Percentiles rank a stretch among this genome's conserved stretches.
Conservation (phyloP, 2,888 invertebrate genomes). For the Lomographa bimaculata region DNA sequence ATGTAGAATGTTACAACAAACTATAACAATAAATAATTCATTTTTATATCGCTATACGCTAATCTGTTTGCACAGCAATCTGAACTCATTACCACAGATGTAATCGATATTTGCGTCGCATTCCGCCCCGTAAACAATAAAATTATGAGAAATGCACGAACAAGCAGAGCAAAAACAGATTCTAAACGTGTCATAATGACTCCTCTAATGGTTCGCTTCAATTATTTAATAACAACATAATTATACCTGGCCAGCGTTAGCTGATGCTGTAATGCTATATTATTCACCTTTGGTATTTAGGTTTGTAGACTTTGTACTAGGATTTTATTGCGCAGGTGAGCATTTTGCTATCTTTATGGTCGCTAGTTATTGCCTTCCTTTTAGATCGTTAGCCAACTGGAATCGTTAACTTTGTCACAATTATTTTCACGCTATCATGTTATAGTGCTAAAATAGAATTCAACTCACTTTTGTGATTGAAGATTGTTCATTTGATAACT, state of each 20-base stretch:
- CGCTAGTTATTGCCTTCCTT: too few species aligned
- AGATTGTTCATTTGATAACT: too few species aligned
- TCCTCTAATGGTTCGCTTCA: slow-evolving; percentile 39
- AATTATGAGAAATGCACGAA: slow-evolving; percentile 44
- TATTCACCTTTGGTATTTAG: not conserved
- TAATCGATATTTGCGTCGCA: slow-evolving; percentile 2
- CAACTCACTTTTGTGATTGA: too few species aligned
- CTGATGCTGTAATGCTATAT: slow-evolving; percentile 1
- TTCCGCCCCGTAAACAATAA: slow-evolving; percentile 13
- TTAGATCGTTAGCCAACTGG: too few species aligned
- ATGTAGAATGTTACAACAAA: too few species aligned
- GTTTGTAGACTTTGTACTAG: not conserved
- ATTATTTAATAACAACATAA: slow-evolving; percentile 15
- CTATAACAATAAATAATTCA: too few species aligned
- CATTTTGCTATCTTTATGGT: too few species aligned
- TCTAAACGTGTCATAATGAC: slow-evolving; percentile 49
- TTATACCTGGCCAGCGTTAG: slow-evolving; percentile 1
- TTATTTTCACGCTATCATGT: too few species aligned
- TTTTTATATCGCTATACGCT: too few species aligned
- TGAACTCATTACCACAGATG: not conserved
- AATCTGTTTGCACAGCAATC: slow-evolving; percentile 6
- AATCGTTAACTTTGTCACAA: too few species aligned
- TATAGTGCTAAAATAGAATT: too few species aligned
- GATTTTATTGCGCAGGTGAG: slow-evolving; percentile 5
- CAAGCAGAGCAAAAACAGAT: slow-evolving; percentile 38